These are phyloP conservation scores for Spheniscus humboldti DNA, from an alignment of 2,797 vertebrate species.

Conservation along the genomic window DNA sequence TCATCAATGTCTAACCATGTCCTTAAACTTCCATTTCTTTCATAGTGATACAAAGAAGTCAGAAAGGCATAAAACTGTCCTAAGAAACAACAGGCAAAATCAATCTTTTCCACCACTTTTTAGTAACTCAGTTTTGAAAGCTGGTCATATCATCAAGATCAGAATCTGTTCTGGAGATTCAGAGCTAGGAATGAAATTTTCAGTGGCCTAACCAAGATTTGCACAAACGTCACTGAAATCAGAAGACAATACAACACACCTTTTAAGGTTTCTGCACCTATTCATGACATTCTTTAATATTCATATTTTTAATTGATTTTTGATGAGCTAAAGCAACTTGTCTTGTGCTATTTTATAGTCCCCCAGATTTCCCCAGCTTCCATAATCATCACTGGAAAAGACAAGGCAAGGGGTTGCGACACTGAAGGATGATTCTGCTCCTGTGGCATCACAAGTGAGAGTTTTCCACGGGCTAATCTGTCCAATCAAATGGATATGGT, in stretches of 20 bases:
- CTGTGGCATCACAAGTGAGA: not conserved
- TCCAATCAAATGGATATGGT: not conserved
- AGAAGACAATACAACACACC: not conserved
- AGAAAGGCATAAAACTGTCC: not conserved
- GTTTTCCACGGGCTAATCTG: not conserved
- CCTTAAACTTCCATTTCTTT: not conserved
- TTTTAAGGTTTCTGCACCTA: not conserved
- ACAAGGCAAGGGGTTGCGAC: not conserved
- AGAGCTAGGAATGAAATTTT: not conserved
- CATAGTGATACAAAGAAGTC: not conserved
- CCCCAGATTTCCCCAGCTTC: not conserved
- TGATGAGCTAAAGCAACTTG: not conserved
- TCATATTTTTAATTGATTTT: not conserved
- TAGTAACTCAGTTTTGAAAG: not conserved
- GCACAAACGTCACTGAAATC: not conserved
- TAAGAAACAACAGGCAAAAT: not conserved
- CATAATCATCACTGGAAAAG: not conserved
- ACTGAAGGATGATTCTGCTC: not conserved
- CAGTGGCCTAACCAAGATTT: not conserved
- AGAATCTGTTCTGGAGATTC: not conserved
- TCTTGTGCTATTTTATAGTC: not conserved
- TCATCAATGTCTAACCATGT: not conserved
- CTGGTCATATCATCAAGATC: constrained; percentile 38
- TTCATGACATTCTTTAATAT: not conserved
- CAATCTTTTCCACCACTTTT: not conserved